Conservation (phyloP, 1,140 invertebrate species). For the Pogonus chalceus region DNA sequence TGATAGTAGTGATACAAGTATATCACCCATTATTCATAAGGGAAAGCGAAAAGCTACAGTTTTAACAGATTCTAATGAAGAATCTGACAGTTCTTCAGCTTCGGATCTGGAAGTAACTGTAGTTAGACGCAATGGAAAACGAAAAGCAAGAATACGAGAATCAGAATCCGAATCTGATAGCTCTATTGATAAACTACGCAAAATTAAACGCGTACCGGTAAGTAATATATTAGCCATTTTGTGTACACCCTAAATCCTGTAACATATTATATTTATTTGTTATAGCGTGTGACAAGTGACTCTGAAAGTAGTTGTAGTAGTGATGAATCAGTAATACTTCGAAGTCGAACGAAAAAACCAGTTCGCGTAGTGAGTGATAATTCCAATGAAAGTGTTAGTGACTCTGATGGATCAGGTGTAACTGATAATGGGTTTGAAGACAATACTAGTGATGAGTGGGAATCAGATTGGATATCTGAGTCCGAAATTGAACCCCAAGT, state of each 20-base stretch:
- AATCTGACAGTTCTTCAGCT: not conserved
- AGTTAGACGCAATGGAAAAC: not conserved
- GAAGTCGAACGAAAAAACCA: constrained; percentile 13
- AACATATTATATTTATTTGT: no score
- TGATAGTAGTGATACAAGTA: constrained; percentile 5
- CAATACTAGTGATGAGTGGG: constrained; percentile 17
- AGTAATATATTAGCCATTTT: constrained; percentile 11
- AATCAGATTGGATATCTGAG: constrained; percentile 15
- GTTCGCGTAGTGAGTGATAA: constrained; percentile 11
- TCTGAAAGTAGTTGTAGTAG: not conserved
- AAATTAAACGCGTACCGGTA: constrained; percentile 24
- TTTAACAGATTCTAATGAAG: not conserved
- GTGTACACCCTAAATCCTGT: no score
- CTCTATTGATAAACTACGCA: constrained; percentile 16
- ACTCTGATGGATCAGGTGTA: constrained; percentile 10
- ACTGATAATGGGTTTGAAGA: constrained; percentile 16
- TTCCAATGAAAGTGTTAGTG: not conserved
- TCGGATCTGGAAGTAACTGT: not conserved
- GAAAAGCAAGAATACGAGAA: constrained; percentile 5
- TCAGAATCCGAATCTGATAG: constrained; percentile 21
- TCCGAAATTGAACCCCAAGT: constrained; percentile 9
- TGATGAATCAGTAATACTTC: constrained; percentile 13
- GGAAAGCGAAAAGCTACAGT: not conserved
- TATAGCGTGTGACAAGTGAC: constrained; percentile 2
- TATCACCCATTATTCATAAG: not conserved